A percentile compares a stretch with the other conserved stretches of the same genome.
These are phyloP conservation scores for Macrophya alboannulata DNA, from an alignment of 2,888 invertebrate genomes.

Conservation along the genomic window DNA sequence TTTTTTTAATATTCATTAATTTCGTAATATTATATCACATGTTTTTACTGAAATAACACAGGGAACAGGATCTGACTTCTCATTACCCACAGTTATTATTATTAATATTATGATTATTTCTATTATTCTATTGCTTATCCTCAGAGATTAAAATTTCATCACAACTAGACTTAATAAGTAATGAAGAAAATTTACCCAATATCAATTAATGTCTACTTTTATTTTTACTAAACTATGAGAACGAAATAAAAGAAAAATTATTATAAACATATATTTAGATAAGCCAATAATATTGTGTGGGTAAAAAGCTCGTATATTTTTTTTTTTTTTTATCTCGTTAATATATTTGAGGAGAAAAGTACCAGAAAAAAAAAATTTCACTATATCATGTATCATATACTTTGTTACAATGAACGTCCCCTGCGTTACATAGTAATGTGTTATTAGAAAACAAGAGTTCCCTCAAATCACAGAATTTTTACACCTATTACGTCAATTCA, in stretches of 20 bases:
- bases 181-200: background rate
- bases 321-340: background rate
- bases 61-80: conserved; percentile 34
- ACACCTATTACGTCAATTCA: background rate
- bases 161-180: background rate
- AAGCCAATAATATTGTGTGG: conserved; percentile 4
- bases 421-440: conserved; percentile 50
- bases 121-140: conserved; percentile 14
- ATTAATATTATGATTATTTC: background rate
- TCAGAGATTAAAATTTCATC: conserved; percentile 4
- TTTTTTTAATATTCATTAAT: conserved; percentile 17
- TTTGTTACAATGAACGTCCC: conserved; percentile 38
- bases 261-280: background rate
- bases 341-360: background rate
- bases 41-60: conserved; percentile 52
- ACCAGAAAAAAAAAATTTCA: background rate
- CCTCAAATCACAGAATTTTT: conserved; percentile 16
- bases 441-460: background rate
- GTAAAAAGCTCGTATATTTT: conserved; percentile 2
- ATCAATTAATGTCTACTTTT: background rate
- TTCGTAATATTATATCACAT: conserved; percentile 54
- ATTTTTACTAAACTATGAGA: background rate
- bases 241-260: background rate
- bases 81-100: conserved; percentile 25
- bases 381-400: background rate